Conservation (phyloP, 1,140 invertebrate genomes). For the Branchinecta lynchi region DNA sequence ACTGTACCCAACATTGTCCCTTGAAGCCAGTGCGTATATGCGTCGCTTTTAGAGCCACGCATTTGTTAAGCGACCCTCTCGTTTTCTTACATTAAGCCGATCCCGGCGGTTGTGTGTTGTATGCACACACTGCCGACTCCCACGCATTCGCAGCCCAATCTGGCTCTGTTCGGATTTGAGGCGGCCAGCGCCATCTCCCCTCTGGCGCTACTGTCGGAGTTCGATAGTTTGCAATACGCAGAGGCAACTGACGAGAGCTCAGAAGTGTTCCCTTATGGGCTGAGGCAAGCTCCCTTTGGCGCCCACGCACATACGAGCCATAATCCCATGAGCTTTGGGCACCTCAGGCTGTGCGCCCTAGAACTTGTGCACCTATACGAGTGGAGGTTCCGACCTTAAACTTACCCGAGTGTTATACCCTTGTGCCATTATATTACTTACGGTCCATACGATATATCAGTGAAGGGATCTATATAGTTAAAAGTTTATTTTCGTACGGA, state of each 20-base stretch:
- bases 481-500: too few relatives aligned
- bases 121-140: neutral
- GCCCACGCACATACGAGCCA: neutral
- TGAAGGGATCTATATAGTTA: too few relatives aligned
- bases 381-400: slow-evolving; percentile 2
- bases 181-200: neutral
- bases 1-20: too few relatives aligned
- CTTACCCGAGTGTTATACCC: neutral
- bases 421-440: neutral
- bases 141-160: neutral
- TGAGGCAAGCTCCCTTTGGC: neutral
- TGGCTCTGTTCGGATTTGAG: neutral
- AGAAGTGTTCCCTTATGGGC: neutral
- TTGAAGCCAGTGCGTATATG: too few relatives aligned
- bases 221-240: neutral
- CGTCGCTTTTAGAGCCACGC: too few relatives aligned
- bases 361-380: neutral
- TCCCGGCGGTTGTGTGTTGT: neutral
- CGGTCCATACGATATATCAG: too few relatives aligned
- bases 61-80: too few relatives aligned
- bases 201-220: neutral
- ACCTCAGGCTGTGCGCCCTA: neutral
- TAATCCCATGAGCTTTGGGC: neutral
- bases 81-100: neutral
- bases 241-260: neutral